A percentile compares a stretch with the other conserved stretches of the same genome.
phyloP scores from a whole-genome alignment of 2,888 invertebrate species.

The Sphecodes monilicornis region DNA sequence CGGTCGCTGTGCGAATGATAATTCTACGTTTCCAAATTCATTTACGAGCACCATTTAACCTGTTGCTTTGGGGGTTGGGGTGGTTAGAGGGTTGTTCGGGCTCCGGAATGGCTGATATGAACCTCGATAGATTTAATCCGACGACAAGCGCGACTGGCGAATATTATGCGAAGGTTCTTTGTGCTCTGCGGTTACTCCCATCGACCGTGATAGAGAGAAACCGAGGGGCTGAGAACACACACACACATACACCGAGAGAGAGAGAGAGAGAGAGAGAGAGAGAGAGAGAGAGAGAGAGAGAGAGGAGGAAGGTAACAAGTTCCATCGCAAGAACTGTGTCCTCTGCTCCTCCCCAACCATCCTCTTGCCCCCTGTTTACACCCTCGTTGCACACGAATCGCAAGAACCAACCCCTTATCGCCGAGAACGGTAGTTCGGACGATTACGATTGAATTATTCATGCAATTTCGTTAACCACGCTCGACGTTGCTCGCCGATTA shows the following conservation, averaged over 20 bases:
- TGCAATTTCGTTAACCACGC: conserved; percentile 31
- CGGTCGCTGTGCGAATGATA: conserved; percentile 6
- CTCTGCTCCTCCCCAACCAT: not conserved
- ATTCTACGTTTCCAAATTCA: conserved; percentile 54
- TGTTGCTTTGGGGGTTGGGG: conserved; percentile 57
- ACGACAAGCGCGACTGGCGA: conserved; percentile 46
- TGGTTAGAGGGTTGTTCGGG: conserved; percentile 52
- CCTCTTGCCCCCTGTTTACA: not conserved
- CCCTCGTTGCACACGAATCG: conserved; percentile 19
- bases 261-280: not conserved
- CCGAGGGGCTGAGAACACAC: too few species aligned
- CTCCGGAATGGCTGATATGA: conserved; percentile 57
- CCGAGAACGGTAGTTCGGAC: conserved; percentile 11
- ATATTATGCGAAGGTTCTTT: conserved; percentile 58
- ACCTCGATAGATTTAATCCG: conserved; percentile 57
- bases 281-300: not conserved
- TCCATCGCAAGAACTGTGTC: conserved; percentile 30
- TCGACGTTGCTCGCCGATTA: not conserved
- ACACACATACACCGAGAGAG: too few species aligned
- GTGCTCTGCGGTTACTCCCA: conserved; percentile 41
- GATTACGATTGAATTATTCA: conserved; percentile 35
- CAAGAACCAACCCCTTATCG: conserved; percentile 17
- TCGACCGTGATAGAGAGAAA: conserved; percentile 15
- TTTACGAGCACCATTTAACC: conserved; percentile 66
- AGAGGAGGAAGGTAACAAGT: conserved; percentile 35